Evolutionary conservation across 2,113 vertebrate genomes (phyloP), one percentile per base, ranked within the genome.

Genomic region (Hystrix brachyura): DNA sequence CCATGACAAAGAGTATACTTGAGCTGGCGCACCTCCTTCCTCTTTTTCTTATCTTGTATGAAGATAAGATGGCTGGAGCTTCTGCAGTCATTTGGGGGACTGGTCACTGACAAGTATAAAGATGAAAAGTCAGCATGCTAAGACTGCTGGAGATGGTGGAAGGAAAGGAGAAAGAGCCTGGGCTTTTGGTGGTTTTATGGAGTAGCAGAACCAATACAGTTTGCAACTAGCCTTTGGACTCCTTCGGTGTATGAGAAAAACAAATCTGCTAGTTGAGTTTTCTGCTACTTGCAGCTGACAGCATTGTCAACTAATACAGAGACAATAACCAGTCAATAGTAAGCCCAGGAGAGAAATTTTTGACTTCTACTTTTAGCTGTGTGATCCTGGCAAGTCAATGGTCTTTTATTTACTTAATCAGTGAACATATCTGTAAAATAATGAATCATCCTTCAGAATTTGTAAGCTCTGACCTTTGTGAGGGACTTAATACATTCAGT

Each of bases 181-280:
- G 17, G 29, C 32, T 10, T 55, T 83, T 79, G 59, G 53, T 84
- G 43, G 25, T 51, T 92, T 88, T 69, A 21, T 60, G 55, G 51
- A 93, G 29, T 48, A 96, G 32, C 12, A 38, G n/a, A 69, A 55
- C 29, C 53, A 83, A 72, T 14, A 38, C 13, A 71, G 53, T 67
- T 53, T 81, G 19, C 23, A 90, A 43, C 25, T 15, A 93, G 18
- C 51, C 29, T 89, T 90, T 67, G 60, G 34, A 60, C 18, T 82
- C 11, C 34, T 81, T 83, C 84, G 62, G 14, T 64, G 51, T n/a
- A 25, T 85, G 65, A 95, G 78, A 87, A 81, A 87, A 89, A 87
- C 27, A 51, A 65, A 69, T 43, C n/a, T 93, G 5, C 65, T 87
- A 79, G 17, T 74, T 93, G 71, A 4, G 1, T 59, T 62, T 94